These are phyloP conservation scores for Eubasilissa regina DNA, from an alignment of 1,140 invertebrate species.

Conservation along the genomic window DNA sequence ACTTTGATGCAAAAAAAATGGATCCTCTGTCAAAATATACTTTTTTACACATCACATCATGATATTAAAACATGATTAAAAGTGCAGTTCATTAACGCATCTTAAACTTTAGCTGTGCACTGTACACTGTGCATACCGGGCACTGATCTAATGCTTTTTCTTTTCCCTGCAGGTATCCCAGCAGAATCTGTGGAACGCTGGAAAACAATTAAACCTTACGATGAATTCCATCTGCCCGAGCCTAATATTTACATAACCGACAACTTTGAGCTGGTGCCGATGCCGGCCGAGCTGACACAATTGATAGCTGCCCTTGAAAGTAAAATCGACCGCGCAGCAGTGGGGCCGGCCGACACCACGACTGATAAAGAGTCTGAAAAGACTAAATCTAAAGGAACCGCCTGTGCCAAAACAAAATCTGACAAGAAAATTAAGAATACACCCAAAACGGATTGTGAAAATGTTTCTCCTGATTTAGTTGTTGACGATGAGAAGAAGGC, in stretches of 20 bases:
- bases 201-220: conserved; percentile 72
- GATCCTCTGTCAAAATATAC: too few species aligned
- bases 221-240: conserved; percentile 80
- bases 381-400: too few species aligned
- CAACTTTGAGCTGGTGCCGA: conserved; percentile 81
- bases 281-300: conserved; percentile 44
- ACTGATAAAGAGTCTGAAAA: background rate
- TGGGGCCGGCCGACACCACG: background rate
- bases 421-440: background rate
- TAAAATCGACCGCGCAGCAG: background rate
- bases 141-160: too few species aligned
- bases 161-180: conserved; percentile 67
- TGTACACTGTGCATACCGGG: too few species aligned
- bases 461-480: background rate
- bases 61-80: too few species aligned
- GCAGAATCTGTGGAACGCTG: conserved; percentile 74
- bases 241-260: conserved; percentile 89
- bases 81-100: too few species aligned
- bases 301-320: background rate
- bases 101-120: too few species aligned
- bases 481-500: conserved; percentile 1
- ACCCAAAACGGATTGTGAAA: background rate
- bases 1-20: too few species aligned
- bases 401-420: background rate
- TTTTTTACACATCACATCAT: too few species aligned